Percentiles rank a stretch among this genome's conserved stretches.
These are phyloP conservation scores for Homarus gammarus DNA, from an alignment of 2,888 invertebrate species.

Conservation along the genomic window DNA sequence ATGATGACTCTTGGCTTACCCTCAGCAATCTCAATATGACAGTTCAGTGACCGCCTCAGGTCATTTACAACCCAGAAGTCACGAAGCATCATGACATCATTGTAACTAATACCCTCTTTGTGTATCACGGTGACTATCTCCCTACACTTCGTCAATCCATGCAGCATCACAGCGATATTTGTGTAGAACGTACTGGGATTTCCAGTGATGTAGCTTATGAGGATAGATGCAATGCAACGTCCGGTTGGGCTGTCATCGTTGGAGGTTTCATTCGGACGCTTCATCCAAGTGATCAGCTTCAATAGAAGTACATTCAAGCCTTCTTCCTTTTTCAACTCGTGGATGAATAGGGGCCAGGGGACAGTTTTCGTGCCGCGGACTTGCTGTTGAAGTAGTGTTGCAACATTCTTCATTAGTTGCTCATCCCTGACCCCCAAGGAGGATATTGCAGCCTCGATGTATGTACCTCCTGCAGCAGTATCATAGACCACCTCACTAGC, in stretches of 20 bases:
- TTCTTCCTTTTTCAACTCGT: conserved; percentile 2
- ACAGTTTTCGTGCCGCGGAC: too few species aligned
- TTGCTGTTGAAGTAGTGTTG: too few species aligned
- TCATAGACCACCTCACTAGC: too few species aligned
- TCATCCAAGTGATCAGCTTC: conserved; percentile 6
- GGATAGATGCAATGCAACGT: neutral
- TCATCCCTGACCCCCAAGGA: too few species aligned
- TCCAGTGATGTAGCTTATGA: neutral
- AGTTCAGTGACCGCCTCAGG: neutral
- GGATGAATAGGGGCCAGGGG: too few species aligned
- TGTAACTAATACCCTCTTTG: conserved; percentile 6
- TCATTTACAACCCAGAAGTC: neutral
- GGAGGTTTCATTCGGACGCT: neutral
- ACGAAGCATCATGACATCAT: neutral
- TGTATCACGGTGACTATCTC: neutral
- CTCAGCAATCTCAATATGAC: neutral
- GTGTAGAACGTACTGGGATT: neutral
- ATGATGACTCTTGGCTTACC: neutral
- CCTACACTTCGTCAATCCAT: neutral
- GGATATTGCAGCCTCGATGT: too few species aligned
- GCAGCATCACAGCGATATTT: neutral
- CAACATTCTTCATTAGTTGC: too few species aligned
- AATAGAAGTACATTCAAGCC: neutral
- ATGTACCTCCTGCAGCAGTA: too few species aligned
- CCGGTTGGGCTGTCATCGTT: neutral